A percentile compares a stretch with the other conserved stretches of the same genome.
These are phyloP conservation scores for Micrasema minimum DNA, from an alignment of 1,140 invertebrate genomes.

Conservation along the genomic window DNA sequence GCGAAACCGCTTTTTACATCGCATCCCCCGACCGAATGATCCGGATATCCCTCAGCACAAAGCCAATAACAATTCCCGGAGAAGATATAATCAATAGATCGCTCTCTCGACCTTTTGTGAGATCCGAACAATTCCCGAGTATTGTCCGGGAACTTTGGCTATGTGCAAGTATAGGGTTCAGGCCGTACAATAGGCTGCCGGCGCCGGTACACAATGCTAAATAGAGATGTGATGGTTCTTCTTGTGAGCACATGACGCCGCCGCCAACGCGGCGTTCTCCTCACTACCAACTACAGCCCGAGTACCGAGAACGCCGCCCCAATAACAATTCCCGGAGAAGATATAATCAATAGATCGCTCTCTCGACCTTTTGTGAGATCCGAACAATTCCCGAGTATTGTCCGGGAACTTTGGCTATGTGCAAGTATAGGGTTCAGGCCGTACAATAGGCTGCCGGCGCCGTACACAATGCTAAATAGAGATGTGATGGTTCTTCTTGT, in stretches of 20 bases:
- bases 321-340: conserved; percentile 32
- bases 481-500: conserved; percentile 9
- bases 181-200: conserved; percentile 16
- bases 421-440: neutral
- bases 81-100: conserved; percentile 42
- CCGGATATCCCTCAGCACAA: conserved; percentile 34
- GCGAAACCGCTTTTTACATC: conserved; percentile 21
- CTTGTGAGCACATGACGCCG: too few species aligned
- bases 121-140: conserved; percentile 31
- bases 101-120: conserved; percentile 39
- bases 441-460: conserved; percentile 20
- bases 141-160: conserved; percentile 21
- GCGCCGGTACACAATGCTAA: conserved; percentile 31
- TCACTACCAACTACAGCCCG: too few species aligned
- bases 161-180: conserved; percentile 16
- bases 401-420: conserved; percentile 21
- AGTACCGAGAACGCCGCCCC: too few species aligned
- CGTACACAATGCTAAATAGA: conserved; percentile 26
- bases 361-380: conserved; percentile 34
- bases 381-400: conserved; percentile 34
- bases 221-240: conserved; percentile 9
- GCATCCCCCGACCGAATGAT: conserved; percentile 31
- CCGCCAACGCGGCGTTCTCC: too few species aligned
- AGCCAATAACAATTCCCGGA: conserved; percentile 34
- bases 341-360: conserved; percentile 40